These are phyloP conservation scores for Folsomia manolachei DNA, from an alignment of 2,888 invertebrate species.

Conservation along the genomic window DNA sequence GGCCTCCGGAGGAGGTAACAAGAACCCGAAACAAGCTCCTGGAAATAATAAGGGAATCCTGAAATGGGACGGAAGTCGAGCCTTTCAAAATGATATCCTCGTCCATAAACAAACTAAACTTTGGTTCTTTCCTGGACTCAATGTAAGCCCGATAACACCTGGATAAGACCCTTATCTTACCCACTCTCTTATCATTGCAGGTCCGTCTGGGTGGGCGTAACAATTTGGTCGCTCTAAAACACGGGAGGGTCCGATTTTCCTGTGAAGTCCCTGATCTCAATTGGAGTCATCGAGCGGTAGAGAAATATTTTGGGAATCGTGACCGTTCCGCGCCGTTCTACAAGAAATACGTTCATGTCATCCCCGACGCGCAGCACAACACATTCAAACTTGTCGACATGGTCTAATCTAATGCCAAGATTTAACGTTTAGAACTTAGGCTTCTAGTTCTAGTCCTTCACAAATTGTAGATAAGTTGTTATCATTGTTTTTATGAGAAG, in stretches of 20 bases:
- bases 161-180: too few species aligned
- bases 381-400: slow-evolving; percentile 74
- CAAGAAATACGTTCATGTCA: slow-evolving; percentile 82
- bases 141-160: slow-evolving; percentile 43
- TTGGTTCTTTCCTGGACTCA: slow-evolving; percentile 44
- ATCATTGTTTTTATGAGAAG: too few species aligned
- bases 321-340: slow-evolving; percentile 64
- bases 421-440: too few species aligned
- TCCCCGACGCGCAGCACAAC: slow-evolving; percentile 73
- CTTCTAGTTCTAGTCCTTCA: too few species aligned
- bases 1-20: slow-evolving; percentile 27
- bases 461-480: too few species aligned
- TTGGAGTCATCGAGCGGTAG: slow-evolving; percentile 74
- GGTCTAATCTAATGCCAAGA: slow-evolving; percentile 62
- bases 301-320: slow-evolving; percentile 63
- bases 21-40: slow-evolving; percentile 36
- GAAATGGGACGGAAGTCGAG: slow-evolving; percentile 29
- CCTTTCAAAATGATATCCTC: slow-evolving; percentile 28
- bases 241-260: slow-evolving; percentile 75
- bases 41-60: slow-evolving; percentile 34
- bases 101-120: slow-evolving; percentile 31
- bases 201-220: slow-evolving; percentile 71
- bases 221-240: slow-evolving; percentile 73
- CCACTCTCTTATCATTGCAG: slow-evolving; percentile 56
- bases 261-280: slow-evolving; percentile 77